A percentile compares a stretch with the other conserved stretches of the same genome.
These are phyloP conservation scores for Lamellibrachia satsuma DNA, from an alignment of 2,888 invertebrate species.

Conservation along the genomic window DNA sequence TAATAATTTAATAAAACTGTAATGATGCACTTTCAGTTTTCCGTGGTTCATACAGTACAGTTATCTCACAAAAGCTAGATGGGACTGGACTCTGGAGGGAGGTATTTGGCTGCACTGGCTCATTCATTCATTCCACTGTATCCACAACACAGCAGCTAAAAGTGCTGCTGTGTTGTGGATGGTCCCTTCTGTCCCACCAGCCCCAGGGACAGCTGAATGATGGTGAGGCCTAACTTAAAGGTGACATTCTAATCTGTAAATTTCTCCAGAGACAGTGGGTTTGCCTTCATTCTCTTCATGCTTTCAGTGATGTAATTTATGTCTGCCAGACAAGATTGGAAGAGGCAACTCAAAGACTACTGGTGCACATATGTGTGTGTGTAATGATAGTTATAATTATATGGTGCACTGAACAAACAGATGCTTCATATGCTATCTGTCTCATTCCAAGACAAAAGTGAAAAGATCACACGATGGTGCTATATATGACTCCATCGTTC, in stretches of 20 bases:
- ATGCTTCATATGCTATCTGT: background rate
- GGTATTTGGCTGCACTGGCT: background rate
- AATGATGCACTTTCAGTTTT: too few species aligned
- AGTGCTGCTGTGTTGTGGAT: background rate
- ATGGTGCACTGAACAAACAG: background rate
- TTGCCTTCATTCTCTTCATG: background rate
- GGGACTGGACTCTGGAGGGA: background rate
- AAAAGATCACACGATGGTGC: too few species aligned
- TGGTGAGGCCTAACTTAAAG: background rate
- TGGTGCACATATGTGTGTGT: background rate
- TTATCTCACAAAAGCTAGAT: too few species aligned
- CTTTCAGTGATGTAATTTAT: background rate
- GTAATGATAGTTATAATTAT: background rate
- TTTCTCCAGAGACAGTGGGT: background rate
- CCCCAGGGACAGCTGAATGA: background rate
- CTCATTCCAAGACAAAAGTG: background rate
- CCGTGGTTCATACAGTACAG: too few species aligned
- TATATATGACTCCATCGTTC: too few species aligned
- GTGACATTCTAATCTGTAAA: background rate
- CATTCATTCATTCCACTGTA: background rate
- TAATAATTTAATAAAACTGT: too few species aligned
- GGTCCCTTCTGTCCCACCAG: background rate
- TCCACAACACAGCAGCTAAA: background rate
- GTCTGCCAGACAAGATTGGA: background rate
- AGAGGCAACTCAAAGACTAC: background rate